Base-by-base conservation (phyloP, 1,140 invertebrate genomes). In the Drosophila leontia region DNA sequence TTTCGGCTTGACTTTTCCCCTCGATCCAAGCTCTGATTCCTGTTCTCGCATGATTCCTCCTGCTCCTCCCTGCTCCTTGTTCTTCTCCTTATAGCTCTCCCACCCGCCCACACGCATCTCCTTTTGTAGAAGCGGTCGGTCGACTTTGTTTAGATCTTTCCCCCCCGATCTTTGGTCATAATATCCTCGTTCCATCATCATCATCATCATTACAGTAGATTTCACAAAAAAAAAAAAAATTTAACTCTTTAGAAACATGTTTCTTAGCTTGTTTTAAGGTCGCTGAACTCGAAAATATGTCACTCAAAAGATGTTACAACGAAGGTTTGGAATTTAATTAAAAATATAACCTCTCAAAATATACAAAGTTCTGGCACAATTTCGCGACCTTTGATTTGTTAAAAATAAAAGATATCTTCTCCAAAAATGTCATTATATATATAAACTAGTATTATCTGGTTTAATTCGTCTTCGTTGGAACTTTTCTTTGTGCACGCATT, bases 91-190 rank as follows among this genome's bases (percentile, higher is more conserved):
- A 26, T 37, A 55, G 35, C 23, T 41, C 34, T 51, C 72, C 78
- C 67, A 76, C 51, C 65, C 84, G 72, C 83, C 83, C 80, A 84
- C 80, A 87, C 85, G 84, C 85, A 87, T 71, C 58, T 68, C 69
- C 45, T 71, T 78, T 77, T 60, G 75, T 67, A 45, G 50, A 69
- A 62, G 51, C 57, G 29, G 75, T 78, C 67, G 39, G 76, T 63
- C 32, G 60, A 78, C 75, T 78, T 78, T 57, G 44, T 56, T 50
- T 65, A 72, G 23, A 62, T 29, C 37, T 50, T 48, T 61, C 32
- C 58, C 42, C 50, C 17, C 32, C 9, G 12, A 29, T 17, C 19
- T 42, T 32, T 61, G 35, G 23, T 29, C 29, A 26, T 59, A 42
- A 47, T 58, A 62, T 75, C 56, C 19, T 64, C 45, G 17, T 48